Base-by-base conservation (phyloP, 2,113 vertebrate species). In the Guaruba guarouba region DNA sequence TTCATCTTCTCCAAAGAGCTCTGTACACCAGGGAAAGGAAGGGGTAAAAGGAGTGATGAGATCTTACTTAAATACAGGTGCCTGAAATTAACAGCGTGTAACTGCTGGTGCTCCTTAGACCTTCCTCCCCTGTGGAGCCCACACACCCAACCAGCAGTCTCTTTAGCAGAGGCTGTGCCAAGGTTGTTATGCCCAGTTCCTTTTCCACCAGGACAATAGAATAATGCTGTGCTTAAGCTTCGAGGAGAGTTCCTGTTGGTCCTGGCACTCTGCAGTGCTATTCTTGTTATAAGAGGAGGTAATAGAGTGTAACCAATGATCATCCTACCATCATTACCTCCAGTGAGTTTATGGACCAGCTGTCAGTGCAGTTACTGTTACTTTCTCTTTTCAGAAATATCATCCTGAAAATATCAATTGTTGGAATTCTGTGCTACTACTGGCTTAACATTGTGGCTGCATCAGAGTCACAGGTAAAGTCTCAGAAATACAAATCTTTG, bases 401-500 rank as follows among this genome's bases (percentile, higher is more conserved):
- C n/a, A 48, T 99, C 28, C 98, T 99, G 95, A 99, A 98, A 97
- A 98, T 99, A 69, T 98, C 98, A 13, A 96, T 99, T 79, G 78
- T 99, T 92, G 99, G 98, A n/a, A 98, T 99, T 92, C 96, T 99
- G 52, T 99, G 99, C 95, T 98, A 99, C 95, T 98, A 99, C 86
- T 99, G 99, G 99, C 97, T 99, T 92, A 92, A 97, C 12, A 28
- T 88, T 7, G 98, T 99, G 93, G 93, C 99, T 9, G 2, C 43
- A 6, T 96, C 97, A 10, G 62, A 82, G 2, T 89, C 91, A 4
- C 76, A 98, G 98, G 98, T 98, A 92, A 96, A 90, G 43, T 33
- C 86, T 46, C 41, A 37, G 7, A 27, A 43, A 1, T 70, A 28
- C 23, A 28, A 9, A 35, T 74, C 49, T 88, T 63, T 76, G 64